Evolutionary conservation across 2,888 invertebrate species (phyloP), one percentile per base, ranked within the genome.

Genomic region (Eupsilia transversa): DNA sequence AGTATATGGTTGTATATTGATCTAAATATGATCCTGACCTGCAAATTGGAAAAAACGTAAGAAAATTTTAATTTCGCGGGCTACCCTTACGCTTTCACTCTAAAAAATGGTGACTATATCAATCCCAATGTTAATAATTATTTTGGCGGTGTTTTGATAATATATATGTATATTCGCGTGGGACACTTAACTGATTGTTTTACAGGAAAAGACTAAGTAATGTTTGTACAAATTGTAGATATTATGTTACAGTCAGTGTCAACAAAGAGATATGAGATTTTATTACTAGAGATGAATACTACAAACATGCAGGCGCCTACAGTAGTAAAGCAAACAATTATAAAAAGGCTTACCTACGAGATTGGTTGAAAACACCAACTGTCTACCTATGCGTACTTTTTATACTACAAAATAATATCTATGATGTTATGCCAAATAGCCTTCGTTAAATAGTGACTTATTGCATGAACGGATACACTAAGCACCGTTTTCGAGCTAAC

Each of bases 301-400:
- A 46, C 41, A 74, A 71, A 84, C 75, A 73, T 23, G 6, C 20
- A 38, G 23, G 27, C 7, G n/a, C 4, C 38, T 6, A 66, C 52
- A 67, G 82, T 77, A 63, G 82, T 20, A 56, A 69, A 14, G 49
- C 38, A 63, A 69, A 82, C 54, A 84, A 38, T 52, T 69, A 66
- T 84, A 69, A 69, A 82, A 74, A 57, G 80, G 52, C 64, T 68
- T 84, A 73, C 20, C 49, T 63, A 3, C 38, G 2, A 72, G 52
- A 65, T 79, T 72, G 41, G 30, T 43, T 35, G 59, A 57, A 64
- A 59, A 66, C n/a, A 72, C 35, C 52, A 27, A 38, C 52, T 35
- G 41, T 3, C 1, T n/a, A 68, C 27, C 3, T 33, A n/a, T 4
- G 46, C 20, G 10, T 38, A 66, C 12, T 77, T 56, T 74, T 33